Conservation (phyloP, 2,797 vertebrate species). For the Otus scops region DNA sequence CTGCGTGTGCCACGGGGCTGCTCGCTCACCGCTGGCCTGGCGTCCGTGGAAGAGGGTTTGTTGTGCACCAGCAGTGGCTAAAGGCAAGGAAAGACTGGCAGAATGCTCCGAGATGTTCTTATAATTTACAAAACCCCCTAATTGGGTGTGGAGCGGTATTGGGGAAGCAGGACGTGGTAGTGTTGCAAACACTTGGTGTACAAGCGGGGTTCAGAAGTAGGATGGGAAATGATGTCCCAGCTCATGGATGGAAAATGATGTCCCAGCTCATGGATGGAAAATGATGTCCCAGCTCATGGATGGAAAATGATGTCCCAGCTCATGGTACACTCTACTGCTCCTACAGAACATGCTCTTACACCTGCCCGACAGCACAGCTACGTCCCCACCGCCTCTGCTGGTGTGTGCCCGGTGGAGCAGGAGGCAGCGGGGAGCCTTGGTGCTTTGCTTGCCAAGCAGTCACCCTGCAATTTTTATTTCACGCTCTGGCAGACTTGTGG, state of each 20-base stretch:
- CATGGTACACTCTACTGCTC: background rate
- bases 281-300: no score
- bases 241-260: background rate
- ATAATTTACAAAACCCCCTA: rapidly evolving
- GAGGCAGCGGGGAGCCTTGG: background rate
- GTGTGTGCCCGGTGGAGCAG: background rate
- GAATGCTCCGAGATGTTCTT: no score
- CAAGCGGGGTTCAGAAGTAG: background rate
- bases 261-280: no score
- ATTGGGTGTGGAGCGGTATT: rapidly evolving
- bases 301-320: background rate
- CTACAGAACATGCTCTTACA: background rate
- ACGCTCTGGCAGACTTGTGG: background rate
- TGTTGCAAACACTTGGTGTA: rapidly evolving
- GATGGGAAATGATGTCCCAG: no score
- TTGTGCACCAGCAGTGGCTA: no score
- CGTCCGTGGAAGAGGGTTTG: no score
- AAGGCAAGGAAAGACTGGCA: no score
- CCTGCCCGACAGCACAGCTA: background rate
- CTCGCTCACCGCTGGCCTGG: no score
- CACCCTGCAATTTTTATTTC: no score
- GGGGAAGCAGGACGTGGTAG: no score
- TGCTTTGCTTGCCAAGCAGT: background rate
- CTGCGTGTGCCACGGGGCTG: background rate
- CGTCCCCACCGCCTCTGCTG: background rate